These are phyloP conservation scores for Dendrophyllia cribrosa DNA, from an alignment of 64 coral and sea anemone genomes.

Conservation along the genomic window DNA sequence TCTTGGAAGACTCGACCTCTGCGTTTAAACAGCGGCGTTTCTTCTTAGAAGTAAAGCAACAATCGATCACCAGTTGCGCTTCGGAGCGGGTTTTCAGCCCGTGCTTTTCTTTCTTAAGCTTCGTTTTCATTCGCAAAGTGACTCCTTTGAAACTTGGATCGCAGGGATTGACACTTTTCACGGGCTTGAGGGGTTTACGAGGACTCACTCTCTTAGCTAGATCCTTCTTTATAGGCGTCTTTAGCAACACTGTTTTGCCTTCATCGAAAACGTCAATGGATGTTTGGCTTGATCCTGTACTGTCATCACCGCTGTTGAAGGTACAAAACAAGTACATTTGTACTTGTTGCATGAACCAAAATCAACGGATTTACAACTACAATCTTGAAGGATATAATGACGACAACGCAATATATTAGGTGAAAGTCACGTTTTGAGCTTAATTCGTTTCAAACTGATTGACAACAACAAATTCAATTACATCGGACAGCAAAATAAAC, in stretches of 20 bases:
- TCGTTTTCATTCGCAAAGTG: constrained; percentile 96
- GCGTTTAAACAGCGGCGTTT: constrained; percentile 61
- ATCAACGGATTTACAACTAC: background rate
- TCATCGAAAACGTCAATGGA: constrained; percentile 58
- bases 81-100: constrained; percentile 66
- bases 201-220: constrained; percentile 81
- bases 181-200: constrained; percentile 89
- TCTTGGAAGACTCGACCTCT: constrained; percentile 50
- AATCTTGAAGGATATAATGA: background rate
- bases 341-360: background rate
- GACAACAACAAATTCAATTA: background rate
- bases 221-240: constrained; percentile 78
- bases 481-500: constrained; percentile 12
- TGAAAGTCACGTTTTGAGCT: background rate
- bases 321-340: constrained; percentile 40
- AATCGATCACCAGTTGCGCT: constrained; percentile 91
- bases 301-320: constrained; percentile 65
- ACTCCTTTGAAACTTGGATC: constrained; percentile 96
- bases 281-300: constrained; percentile 67
- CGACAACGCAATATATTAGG: background rate
- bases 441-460: constrained; percentile 17
- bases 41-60: constrained; percentile 93
- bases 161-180: constrained; percentile 85
- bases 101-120: constrained; percentile 67
- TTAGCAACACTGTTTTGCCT: constrained; percentile 45